Conservation (phyloP, 2,113 vertebrate species). For the Chaetodon auriga region DNA sequence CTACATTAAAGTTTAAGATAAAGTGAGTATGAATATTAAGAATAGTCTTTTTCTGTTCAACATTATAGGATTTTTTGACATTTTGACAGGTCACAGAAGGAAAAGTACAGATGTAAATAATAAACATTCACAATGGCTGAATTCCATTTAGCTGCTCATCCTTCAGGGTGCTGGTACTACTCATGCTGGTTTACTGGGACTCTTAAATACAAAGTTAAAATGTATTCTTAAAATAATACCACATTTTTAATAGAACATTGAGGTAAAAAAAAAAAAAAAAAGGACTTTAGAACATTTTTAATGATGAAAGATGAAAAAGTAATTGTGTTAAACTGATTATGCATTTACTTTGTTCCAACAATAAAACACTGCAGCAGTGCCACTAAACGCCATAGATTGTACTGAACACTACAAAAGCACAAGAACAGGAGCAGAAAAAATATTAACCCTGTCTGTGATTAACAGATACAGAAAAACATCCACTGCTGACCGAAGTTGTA, state of each 20-base stretch:
- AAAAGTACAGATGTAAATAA: not conserved
- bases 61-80: not conserved
- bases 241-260: not conserved
- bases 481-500: slow-evolving; percentile 5
- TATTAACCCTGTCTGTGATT: not conserved
- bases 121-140: not conserved
- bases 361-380: slow-evolving; percentile 29
- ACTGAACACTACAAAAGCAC: slow-evolving; percentile 21
- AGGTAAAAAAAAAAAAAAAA: slow-evolving; percentile 20
- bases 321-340: not conserved
- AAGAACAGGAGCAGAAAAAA: not conserved
- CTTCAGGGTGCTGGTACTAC: not conserved
- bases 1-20: not conserved
- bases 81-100: not conserved
- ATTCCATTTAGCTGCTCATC: not conserved
- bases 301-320: slow-evolving; percentile 33
- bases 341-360: slow-evolving; percentile 7
- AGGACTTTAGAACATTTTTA: slow-evolving; percentile 44
- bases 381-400: slow-evolving; percentile 10
- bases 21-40: not conserved
- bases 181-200: not conserved
- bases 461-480: slow-evolving; percentile 13
- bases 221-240: not conserved
- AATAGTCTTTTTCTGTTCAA: not conserved
- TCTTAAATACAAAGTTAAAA: no score